phyloP scores from a whole-genome alignment of 2,888 invertebrate genomes.

The Caenorhabditis drosophilae region DNA sequence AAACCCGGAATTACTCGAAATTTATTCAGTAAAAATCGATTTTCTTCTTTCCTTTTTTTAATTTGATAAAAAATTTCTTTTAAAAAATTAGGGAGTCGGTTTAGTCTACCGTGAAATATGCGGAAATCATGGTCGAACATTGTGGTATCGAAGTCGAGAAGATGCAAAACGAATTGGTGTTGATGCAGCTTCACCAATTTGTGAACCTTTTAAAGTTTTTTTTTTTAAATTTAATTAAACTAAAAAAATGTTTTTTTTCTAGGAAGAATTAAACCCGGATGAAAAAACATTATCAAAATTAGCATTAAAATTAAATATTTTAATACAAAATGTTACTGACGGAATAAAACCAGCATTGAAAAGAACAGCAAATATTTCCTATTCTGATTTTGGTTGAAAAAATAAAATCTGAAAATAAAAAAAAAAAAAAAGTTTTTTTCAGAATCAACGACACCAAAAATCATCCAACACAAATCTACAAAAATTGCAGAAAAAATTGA shows the following conservation, averaged over 20 bases:
- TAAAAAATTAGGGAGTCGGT: constrained; percentile 63
- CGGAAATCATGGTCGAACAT: constrained; percentile 53
- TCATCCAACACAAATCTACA: too few relatives aligned
- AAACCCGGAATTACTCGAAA: constrained; percentile 56
- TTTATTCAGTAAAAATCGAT: constrained; percentile 56
- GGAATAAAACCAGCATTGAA: constrained; percentile 14
- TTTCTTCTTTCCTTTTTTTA: too few relatives aligned
- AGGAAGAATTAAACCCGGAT: constrained; percentile 64
- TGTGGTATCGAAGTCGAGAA: constrained; percentile 61
- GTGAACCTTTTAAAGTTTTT: constrained; percentile 66
- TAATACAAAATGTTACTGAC: constrained; percentile 48
- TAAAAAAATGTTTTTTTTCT: constrained; percentile 9
- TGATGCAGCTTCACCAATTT: constrained; percentile 59
- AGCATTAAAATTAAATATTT: constrained; percentile 53
- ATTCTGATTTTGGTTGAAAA: too few relatives aligned
- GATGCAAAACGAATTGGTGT: constrained; percentile 62
- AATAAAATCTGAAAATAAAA: too few relatives aligned
- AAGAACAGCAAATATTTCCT: constrained; percentile 18
- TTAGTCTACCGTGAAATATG: constrained; percentile 64
- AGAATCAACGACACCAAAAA: too few relatives aligned
- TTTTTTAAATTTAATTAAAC: constrained; percentile 2
- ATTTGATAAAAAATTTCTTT: constrained; percentile 3
- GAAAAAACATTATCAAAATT: constrained; percentile 50
- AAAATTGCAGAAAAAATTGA: too few relatives aligned
- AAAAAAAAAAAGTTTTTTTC: too few relatives aligned